Evolutionary conservation across 2,113 vertebrate species (phyloP).

Genomic region (Climacteris rufus): DNA sequence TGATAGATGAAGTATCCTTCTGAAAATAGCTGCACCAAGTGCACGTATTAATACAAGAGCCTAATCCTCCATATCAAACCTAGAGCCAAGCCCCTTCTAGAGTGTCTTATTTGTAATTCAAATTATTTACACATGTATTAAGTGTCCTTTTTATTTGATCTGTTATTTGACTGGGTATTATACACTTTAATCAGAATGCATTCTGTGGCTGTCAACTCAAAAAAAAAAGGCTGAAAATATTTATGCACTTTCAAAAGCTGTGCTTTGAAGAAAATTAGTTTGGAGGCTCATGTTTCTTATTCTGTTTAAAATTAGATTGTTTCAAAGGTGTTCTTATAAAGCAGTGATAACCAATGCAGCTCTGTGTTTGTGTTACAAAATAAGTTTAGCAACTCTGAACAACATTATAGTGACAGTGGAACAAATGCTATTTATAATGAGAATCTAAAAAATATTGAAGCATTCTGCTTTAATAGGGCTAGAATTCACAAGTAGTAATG

Average conservation of each 20-base stretch:
- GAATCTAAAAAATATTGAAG: background rate
- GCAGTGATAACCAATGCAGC: background rate
- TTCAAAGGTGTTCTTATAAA: background rate
- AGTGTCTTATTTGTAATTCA: constrained; percentile 74
- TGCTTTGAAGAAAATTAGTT: background rate
- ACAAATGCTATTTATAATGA: background rate
- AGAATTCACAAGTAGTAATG: background rate
- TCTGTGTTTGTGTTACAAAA: background rate
- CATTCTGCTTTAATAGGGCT: background rate
- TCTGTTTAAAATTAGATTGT: background rate
- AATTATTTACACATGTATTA: constrained; percentile 74
- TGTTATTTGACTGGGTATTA: constrained; percentile 50
- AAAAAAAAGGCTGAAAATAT: background rate
- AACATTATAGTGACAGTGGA: background rate
- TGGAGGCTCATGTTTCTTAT: background rate
- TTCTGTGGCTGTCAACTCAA: constrained; percentile 12
- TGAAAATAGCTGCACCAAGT: constrained; percentile 78
- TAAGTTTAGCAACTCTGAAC: background rate
- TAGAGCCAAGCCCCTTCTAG: constrained; percentile 61
- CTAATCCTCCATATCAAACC: constrained; percentile 63
- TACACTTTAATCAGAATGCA: constrained; percentile 39
- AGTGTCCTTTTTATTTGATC: constrained; percentile 59
- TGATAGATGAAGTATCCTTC: constrained; percentile 74
- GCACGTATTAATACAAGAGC: constrained; percentile 67
- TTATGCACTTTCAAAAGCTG: background rate